Evolutionary conservation across 64 coral and sea anemone genomes (phyloP), one percentile per base, ranked within the genome.

Genomic region (Pachyseris speciosa): DNA sequence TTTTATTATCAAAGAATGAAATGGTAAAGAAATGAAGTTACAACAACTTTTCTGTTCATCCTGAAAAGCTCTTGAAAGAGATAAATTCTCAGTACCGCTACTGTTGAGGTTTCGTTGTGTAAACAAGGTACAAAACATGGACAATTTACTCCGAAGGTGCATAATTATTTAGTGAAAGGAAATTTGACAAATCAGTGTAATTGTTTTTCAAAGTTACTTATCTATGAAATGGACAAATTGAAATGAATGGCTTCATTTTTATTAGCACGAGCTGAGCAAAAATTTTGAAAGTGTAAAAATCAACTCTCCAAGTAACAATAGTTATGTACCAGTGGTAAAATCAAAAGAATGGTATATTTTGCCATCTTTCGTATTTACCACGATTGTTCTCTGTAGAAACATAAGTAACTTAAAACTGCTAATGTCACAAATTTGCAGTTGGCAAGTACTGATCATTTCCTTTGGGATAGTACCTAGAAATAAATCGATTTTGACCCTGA

Each of bases 401-500:
- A 53, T 53, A 19, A 53, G 13, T 53, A 53, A 53, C 13, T 19
- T 10, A 53, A 53, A 53, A 53, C 51, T 53, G 51, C 20, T 0
- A 53, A 53, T 53, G 51, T 53, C 51, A 53, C 51, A 53, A 53
- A 53, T 16, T 53, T 53, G 3, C 13, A 53, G 51, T 19, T 53
- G 51, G 51, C 51, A 53, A 53, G 51, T 22, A 53, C 51, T 53
- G 51, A 53, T 10, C 51, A 53, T 53, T 53, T 53, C 0, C 51
- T 22, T 53, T 19, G 13, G 51, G 20, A 53, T 53, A 53, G 51
- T 53, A 53, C 16, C 51, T 53, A 50, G 78, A 50, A 83, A n/a
- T 50, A 49, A 50, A 83, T n/a, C 22, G 43, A 83, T 83, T 83
- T 83, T 72, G 69, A 37, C 17, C 7, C 16, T 72, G 40, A 19